phyloP scores from a whole-genome alignment of 2,113 vertebrate genomes.

The Corythornis vintsioides region DNA sequence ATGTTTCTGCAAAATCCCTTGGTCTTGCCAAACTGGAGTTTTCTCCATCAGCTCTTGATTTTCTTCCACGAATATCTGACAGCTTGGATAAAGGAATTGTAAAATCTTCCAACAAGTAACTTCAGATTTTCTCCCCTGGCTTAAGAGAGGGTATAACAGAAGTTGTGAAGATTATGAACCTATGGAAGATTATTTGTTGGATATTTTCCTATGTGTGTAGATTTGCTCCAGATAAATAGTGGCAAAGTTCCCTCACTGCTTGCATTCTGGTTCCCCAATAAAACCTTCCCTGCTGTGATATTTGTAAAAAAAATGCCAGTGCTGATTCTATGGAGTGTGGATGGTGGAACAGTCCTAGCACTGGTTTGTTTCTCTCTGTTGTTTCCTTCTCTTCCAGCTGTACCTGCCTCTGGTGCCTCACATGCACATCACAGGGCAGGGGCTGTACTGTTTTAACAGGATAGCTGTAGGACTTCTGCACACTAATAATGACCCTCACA shows the following conservation, averaged over 20 bases:
- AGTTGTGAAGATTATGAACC: background rate
- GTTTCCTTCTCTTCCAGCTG: background rate
- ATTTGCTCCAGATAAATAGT: background rate
- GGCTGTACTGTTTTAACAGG: background rate
- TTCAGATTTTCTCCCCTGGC: background rate
- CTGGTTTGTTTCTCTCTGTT: background rate
- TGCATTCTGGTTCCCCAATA: background rate
- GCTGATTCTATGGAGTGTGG: background rate
- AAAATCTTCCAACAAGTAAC: conserved; percentile 9
- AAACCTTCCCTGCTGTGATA: background rate
- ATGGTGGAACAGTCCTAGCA: rapidly evolving
- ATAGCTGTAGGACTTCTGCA: background rate
- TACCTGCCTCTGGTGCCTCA: background rate
- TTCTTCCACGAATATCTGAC: background rate
- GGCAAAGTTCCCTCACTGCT: background rate
- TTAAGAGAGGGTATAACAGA: background rate
- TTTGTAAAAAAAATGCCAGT: background rate
- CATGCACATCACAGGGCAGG: background rate
- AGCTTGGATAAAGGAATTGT: background rate
- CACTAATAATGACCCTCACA: background rate
- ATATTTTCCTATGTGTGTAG: background rate
- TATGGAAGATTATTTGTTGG: background rate
- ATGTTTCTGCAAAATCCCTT: background rate
- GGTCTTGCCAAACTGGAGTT: background rate
- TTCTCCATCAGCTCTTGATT: conserved; percentile 1